Conservation (phyloP, 2,888 invertebrate species). For the Trichopoda pennipes region DNA sequence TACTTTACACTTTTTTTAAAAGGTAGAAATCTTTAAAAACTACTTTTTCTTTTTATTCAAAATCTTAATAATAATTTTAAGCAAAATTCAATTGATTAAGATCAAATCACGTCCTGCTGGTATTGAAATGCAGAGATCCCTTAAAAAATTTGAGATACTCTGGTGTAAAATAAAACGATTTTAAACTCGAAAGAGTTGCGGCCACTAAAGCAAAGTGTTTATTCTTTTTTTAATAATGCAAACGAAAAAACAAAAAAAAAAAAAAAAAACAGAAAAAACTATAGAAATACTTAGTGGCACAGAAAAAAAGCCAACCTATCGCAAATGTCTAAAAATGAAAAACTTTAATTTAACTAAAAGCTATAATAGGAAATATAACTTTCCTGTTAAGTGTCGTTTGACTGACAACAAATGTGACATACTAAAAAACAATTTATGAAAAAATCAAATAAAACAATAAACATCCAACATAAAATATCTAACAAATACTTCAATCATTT, state of each 20-base stretch:
- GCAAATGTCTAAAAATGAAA: constrained; percentile 63
- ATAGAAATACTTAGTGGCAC: constrained; percentile 24
- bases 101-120: too few species aligned
- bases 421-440: constrained; percentile 64
- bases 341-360: constrained; percentile 64
- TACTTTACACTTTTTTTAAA: background rate
- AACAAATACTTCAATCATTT: constrained; percentile 54
- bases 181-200: constrained; percentile 27
- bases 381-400: constrained; percentile 68
- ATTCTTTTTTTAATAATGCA: constrained; percentile 40
- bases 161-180: constrained; percentile 49
- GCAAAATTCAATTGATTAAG: too few species aligned
- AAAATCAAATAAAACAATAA: constrained; percentile 40
- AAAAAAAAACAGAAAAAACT: too few species aligned
- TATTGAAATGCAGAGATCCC: too few species aligned
- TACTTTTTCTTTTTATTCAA: too few species aligned
- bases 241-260: too few species aligned
- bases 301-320: constrained; percentile 57
- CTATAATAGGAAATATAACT: constrained; percentile 67
- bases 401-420: constrained; percentile 67
- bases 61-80: too few species aligned
- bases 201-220: constrained; percentile 11
- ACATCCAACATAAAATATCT: constrained; percentile 46
- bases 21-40: background rate
- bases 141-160: too few species aligned